Conservation (phyloP, 1,140 invertebrate species). For the Gerris buenoi region DNA sequence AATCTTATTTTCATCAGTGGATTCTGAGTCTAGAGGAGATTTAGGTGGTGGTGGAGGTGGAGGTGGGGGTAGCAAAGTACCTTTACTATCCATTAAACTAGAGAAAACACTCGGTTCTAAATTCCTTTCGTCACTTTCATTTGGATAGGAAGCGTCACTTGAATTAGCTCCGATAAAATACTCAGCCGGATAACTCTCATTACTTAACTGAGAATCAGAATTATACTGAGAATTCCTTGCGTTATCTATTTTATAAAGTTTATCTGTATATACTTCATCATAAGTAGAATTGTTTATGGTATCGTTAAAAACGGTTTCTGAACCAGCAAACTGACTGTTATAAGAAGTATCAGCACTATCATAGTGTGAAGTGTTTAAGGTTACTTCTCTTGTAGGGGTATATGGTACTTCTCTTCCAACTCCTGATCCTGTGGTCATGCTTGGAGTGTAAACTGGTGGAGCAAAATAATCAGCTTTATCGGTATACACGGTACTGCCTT, state of each 20-base stretch:
- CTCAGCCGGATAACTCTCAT: neutral
- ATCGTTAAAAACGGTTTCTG: neutral
- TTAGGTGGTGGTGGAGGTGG: slow-evolving; percentile 3
- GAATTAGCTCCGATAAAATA: neutral
- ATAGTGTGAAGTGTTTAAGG: neutral
- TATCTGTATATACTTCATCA: no score
- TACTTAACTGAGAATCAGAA: neutral
- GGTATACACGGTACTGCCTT: neutral
- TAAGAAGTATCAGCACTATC: neutral
- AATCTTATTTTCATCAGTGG: neutral
- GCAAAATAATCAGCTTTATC: neutral
- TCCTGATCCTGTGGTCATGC: no score
- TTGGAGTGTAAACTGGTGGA: neutral
- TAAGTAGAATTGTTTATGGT: no score
- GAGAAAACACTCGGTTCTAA: neutral
- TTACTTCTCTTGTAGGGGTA: neutral
- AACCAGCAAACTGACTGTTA: neutral
- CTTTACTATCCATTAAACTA: neutral
- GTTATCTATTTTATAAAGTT: no score
- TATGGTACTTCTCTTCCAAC: no score
- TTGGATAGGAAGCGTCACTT: neutral
- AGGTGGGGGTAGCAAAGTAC: neutral
- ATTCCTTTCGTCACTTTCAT: no score
- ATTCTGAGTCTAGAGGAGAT: neutral
- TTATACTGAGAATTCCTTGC: neutral